These are phyloP conservation scores for Macaca mulatta DNA, from an alignment of 2,113 vertebrate genomes.

Conservation along the genomic window DNA sequence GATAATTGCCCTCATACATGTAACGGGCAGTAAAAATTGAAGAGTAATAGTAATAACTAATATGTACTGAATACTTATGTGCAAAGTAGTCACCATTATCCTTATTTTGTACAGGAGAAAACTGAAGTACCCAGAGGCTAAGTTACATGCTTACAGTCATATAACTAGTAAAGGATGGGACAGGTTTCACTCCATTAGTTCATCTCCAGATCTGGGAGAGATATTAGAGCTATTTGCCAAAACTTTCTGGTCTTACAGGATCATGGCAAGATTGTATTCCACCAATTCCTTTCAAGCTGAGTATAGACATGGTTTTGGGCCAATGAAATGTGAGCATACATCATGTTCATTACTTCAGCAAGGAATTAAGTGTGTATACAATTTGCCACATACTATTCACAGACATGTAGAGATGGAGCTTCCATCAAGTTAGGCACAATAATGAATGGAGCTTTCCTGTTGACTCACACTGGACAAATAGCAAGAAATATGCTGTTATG, in stretches of 20 bases:
- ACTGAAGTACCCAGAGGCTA: not conserved
- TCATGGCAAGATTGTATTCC: not conserved
- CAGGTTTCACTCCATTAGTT: not conserved
- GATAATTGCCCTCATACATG: not conserved
- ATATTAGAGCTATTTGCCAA: constrained; percentile 7
- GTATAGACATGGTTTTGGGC: not conserved
- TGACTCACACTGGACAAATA: not conserved
- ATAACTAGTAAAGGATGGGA: not conserved
- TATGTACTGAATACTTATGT: not conserved
- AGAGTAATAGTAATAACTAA: not conserved
- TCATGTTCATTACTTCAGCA: not conserved
- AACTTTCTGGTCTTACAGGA: not conserved
- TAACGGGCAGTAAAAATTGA: not conserved
- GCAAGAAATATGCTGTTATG: not conserved
- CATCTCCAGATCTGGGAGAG: not conserved
- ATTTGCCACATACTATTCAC: not conserved
- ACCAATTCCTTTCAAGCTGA: not conserved
- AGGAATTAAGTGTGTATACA: not conserved
- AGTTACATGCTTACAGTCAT: not conserved
- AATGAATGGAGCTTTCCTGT: not conserved
- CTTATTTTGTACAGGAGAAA: not conserved
- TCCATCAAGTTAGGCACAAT: not conserved
- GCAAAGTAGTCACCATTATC: not conserved
- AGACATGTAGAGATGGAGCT: not conserved
- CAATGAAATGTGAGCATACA: constrained; percentile 40